Evolutionary conservation across 2,113 vertebrate species (phyloP).

Genomic region (Macquaria australasica): DNA sequence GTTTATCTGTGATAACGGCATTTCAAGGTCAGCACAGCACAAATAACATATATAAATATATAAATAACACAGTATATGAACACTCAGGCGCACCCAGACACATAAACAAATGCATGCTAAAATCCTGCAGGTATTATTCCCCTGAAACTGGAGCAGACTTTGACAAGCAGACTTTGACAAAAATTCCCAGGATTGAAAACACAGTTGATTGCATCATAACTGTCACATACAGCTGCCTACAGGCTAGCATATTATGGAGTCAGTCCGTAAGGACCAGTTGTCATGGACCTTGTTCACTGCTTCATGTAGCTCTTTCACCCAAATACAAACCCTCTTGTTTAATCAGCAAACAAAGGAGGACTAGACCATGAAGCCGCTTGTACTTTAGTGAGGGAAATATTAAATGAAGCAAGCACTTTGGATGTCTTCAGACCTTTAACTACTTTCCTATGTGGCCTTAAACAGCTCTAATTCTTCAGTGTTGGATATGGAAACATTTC

Average conservation of each 20-base stretch:
- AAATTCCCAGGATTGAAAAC: not conserved
- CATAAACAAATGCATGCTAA: not conserved
- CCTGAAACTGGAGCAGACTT: not conserved
- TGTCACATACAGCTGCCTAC: not conserved
- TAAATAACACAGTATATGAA: too few species aligned
- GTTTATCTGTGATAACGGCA: not conserved
- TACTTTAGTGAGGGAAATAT: constrained; percentile 22
- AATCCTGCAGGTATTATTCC: not conserved
- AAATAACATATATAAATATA: too few species aligned
- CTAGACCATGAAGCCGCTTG: constrained; percentile 11
- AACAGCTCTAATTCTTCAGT: constrained; percentile 26
- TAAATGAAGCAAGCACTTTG: constrained; percentile 34
- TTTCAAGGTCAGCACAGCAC: constrained; percentile 6
- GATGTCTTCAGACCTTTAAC: constrained; percentile 40
- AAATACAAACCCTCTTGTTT: not conserved
- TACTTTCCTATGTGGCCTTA: constrained; percentile 43
- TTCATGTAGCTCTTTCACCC: not conserved
- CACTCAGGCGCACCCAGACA: not conserved
- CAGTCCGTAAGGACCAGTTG: not conserved
- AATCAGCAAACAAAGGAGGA: not conserved
- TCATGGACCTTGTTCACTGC: not conserved
- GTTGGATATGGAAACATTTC: constrained; percentile 28
- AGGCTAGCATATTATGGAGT: constrained; percentile 3
- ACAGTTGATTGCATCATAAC: not conserved
- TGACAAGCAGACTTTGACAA: too few species aligned